Conservation (phyloP, 1,140 invertebrate species). For the Lerema accius region DNA sequence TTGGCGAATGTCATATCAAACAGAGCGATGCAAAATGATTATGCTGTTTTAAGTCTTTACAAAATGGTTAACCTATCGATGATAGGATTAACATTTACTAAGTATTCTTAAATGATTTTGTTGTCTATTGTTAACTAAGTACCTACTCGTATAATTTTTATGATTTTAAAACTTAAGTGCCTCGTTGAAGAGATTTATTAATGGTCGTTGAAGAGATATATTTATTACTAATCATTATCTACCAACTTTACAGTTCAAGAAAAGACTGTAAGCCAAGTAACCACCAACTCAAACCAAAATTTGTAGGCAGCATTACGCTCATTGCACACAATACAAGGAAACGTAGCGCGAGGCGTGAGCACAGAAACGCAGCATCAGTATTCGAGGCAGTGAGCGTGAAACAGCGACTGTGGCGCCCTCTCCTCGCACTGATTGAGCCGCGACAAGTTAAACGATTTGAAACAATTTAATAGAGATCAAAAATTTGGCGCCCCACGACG, state of each 20-base stretch:
- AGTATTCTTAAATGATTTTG: neutral
- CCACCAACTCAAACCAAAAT: too few species aligned
- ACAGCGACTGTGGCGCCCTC: slow-evolving; percentile 51
- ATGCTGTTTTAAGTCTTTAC: neutral
- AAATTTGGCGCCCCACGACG: slow-evolving; percentile 73
- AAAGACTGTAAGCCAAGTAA: too few species aligned
- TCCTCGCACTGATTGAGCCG: slow-evolving; percentile 76
- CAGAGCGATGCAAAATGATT: slow-evolving; percentile 10
- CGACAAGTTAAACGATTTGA: slow-evolving; percentile 83
- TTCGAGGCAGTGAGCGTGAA: slow-evolving; percentile 63
- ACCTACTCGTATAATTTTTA: too few species aligned
- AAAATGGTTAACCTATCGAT: slow-evolving; percentile 1
- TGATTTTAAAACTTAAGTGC: too few species aligned
- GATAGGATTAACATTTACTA: too few species aligned
- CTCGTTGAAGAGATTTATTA: too few species aligned
- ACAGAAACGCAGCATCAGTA: slow-evolving; percentile 60
- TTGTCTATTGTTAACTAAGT: neutral
- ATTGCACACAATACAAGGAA: slow-evolving; percentile 27
- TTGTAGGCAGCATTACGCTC: slow-evolving; percentile 19
- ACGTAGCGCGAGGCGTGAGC: slow-evolving; percentile 39
- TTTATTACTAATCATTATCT: too few species aligned
- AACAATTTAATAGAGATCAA: slow-evolving; percentile 83
- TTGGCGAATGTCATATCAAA: slow-evolving; percentile 42
- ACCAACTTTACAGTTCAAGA: too few species aligned
- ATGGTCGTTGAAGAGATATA: too few species aligned